Base-by-base conservation (phyloP, 2,797 vertebrate species). In the Mionectes olivaceus region DNA sequence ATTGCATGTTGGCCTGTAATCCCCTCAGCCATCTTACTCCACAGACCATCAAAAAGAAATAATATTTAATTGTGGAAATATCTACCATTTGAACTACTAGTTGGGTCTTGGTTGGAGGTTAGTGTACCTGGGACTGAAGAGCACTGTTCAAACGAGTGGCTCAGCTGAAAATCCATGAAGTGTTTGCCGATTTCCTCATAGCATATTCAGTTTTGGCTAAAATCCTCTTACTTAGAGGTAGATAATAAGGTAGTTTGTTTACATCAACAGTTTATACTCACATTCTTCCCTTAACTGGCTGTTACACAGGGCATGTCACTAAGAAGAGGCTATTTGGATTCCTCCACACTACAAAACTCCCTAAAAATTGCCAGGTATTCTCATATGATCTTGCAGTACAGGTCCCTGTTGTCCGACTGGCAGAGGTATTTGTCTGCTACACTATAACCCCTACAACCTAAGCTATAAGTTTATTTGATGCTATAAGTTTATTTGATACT, bases 1-100 rank as follows among this genome's bases (percentile, higher is more conserved):
- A 24, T 8, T 43, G 7, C 2, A 8, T 4, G 0, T 49, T 17
- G 16, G 3, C 6, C 23, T 77, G 11, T 49, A 18, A 73, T 49
- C 12, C 22, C 6, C 43, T 61, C 46, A 80, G 25, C 14, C 5
- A 2, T 9, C 9, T 47, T 49, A 22, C 10, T 13, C 27, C n/a
- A 44, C 1, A 46, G 43, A 16, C 12, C 19, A 53, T 14, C 27
- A 44, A 60, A 76, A 49, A 33, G 21, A 69, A 24, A 39, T 27
- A n/a, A 32, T 11, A 46, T 61, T 86, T 61, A 65, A n/a, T 67
- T 61, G 11, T 46, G 52, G 4, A 74, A 76, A 24, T 46, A 55
- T 15, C 25, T 69, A 23, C 7, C 7, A 15, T 73, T 86, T 83
- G 43, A 77, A 78, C 43, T 52, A 18, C 12, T 46, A 3, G 25